Conservation (phyloP, 2,797 vertebrate species). For the Anableps anableps region DNA sequence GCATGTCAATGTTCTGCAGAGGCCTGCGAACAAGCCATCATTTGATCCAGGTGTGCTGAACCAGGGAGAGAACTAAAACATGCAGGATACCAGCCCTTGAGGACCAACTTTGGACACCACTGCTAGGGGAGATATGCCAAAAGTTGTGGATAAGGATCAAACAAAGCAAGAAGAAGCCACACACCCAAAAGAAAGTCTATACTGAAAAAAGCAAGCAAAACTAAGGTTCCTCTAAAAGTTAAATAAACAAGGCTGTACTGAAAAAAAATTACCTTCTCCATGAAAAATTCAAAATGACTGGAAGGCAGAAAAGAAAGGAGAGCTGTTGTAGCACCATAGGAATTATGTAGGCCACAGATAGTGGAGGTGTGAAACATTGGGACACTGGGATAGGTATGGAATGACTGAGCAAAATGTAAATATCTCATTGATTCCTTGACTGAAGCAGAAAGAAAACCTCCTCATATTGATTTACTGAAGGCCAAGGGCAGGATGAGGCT, state of each 20-base stretch:
- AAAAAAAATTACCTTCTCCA: background rate
- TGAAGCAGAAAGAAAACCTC: constrained; percentile 75
- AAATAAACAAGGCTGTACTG: background rate
- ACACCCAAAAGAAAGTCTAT: background rate
- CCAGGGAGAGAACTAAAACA: too few species aligned
- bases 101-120: too few species aligned
- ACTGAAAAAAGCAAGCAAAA: background rate
- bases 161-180: background rate
- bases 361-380: background rate
- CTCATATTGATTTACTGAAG: constrained; percentile 89
- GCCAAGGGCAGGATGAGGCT: constrained; percentile 86
- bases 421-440: constrained; percentile 67
- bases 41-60: too few species aligned
- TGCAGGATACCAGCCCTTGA: too few species aligned
- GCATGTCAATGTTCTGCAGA: too few species aligned
- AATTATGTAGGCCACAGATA: background rate
- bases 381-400: constrained; percentile 4
- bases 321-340: background rate
- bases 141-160: background rate
- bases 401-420: constrained; percentile 63
- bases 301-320: background rate
- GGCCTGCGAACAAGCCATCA: too few species aligned
- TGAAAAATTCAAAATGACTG: constrained; percentile 8
- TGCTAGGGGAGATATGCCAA: background rate
- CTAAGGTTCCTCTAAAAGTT: background rate